These are phyloP conservation scores for Cottoperca gobio DNA, from an alignment of 2,797 vertebrate species.

Conservation along the genomic window DNA sequence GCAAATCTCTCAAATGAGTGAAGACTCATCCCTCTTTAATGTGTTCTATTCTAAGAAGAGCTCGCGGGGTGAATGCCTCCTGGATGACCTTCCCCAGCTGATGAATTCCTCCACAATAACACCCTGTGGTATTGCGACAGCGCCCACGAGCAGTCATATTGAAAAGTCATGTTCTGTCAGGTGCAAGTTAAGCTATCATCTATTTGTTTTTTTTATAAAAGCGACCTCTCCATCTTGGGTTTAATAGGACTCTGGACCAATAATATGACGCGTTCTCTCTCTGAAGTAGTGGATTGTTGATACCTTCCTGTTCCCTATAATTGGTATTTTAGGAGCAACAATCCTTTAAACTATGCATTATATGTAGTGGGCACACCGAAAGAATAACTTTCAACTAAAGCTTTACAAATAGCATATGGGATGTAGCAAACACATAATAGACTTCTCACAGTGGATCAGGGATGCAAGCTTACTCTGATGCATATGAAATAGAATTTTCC, in stretches of 20 bases:
- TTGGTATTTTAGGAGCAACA: constrained; percentile 8
- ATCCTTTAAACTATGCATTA: background rate
- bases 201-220: constrained; percentile 41
- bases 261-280: background rate
- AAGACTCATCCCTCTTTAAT: constrained; percentile 74
- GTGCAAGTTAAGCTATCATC: constrained; percentile 44
- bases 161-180: constrained; percentile 59
- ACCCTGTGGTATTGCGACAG: constrained; percentile 21
- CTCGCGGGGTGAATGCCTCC: constrained; percentile 48
- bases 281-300: constrained; percentile 8
- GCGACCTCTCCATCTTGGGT: background rate
- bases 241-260: constrained; percentile 16
- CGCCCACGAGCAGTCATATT: constrained; percentile 27
- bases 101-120: constrained; percentile 53
- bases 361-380: background rate
- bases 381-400: constrained; percentile 22
- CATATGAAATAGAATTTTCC: constrained; percentile 42
- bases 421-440: constrained; percentile 33
- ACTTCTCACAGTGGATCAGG: constrained; percentile 37
- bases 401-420: constrained; percentile 28
- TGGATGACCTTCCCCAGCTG: constrained; percentile 58
- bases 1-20: constrained; percentile 59
- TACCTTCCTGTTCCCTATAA: constrained; percentile 14
- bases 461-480: constrained; percentile 15
- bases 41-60: constrained; percentile 62